Percentiles rank a stretch among this genome's conserved stretches.
These are phyloP conservation scores for Chionodraco myersi DNA, from an alignment of 2,113 vertebrate genomes.

Conservation along the genomic window DNA sequence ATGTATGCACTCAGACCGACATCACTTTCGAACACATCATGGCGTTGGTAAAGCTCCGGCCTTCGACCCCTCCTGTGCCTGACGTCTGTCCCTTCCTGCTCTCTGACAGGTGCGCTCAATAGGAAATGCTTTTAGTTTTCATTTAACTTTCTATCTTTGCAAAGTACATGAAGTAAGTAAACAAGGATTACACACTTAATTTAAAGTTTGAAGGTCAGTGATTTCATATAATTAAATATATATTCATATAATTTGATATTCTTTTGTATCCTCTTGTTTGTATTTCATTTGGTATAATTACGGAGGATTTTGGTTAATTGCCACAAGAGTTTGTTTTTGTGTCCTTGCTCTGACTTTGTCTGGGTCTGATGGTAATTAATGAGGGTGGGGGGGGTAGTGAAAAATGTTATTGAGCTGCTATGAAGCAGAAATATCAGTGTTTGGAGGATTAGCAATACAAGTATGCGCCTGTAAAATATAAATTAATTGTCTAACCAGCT, in stretches of 20 bases:
- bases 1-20: conserved; percentile 97
- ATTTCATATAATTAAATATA: conserved; percentile 3
- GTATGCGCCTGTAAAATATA: conserved; percentile 27
- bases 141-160: background rate
- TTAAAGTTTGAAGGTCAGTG: background rate
- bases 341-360: conserved; percentile 65
- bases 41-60: conserved; percentile 94
- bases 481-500: conserved; percentile 43
- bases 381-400: background rate
- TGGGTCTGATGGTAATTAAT: conserved; percentile 40
- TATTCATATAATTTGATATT: background rate
- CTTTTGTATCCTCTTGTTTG: too few species aligned
- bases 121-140: background rate
- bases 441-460: conserved; percentile 50
- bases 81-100: conserved; percentile 97
- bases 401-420: conserved; percentile 47
- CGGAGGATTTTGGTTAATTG: background rate
- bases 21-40: conserved; percentile 98
- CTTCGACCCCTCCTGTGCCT: conserved; percentile 94
- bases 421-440: conserved; percentile 62
- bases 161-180: background rate
- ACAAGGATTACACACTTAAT: background rate
- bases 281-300: background rate
- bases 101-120: conserved; percentile 91
- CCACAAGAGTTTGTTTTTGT: conserved; percentile 23